These are phyloP conservation scores for Stegodyphus dumicola DNA, from an alignment of 1,140 invertebrate species.

Conservation along the genomic window DNA sequence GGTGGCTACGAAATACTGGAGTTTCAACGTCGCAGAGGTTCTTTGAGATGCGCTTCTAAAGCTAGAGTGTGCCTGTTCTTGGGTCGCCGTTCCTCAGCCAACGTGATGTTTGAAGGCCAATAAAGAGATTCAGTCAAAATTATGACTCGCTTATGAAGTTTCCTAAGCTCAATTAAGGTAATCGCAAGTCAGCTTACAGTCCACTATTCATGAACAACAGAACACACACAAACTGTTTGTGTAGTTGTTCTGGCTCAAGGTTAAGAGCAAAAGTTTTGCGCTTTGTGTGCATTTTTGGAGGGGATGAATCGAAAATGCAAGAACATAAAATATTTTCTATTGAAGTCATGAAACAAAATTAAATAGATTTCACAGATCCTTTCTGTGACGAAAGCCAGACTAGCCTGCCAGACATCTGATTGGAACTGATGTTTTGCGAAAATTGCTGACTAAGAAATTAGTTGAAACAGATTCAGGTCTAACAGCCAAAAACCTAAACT, in stretches of 20 bases:
- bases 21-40: no score
- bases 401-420: constrained; percentile 25
- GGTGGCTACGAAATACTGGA: no score
- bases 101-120: no score
- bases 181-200: no score
- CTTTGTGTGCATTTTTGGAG: not conserved
- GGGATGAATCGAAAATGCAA: not conserved
- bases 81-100: no score
- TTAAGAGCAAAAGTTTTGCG: not conserved
- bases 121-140: no score
- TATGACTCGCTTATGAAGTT: no score
- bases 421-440: constrained; percentile 1
- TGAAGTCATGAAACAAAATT: constrained; percentile 21
- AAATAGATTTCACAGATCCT: not conserved
- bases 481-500: constrained; percentile 14
- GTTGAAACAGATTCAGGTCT: constrained; percentile 14
- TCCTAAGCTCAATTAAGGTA: no score
- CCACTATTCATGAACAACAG: no score
- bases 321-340: constrained; percentile 20
- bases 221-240: no score
- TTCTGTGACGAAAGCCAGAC: constrained; percentile 6
- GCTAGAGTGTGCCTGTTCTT: no score
- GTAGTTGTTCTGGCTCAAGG: not conserved
- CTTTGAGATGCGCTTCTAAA: no score
- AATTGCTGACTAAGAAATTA: constrained; percentile 22